phyloP scores from a whole-genome alignment of 2,888 invertebrate species.

The Sphinx pinastri region DNA sequence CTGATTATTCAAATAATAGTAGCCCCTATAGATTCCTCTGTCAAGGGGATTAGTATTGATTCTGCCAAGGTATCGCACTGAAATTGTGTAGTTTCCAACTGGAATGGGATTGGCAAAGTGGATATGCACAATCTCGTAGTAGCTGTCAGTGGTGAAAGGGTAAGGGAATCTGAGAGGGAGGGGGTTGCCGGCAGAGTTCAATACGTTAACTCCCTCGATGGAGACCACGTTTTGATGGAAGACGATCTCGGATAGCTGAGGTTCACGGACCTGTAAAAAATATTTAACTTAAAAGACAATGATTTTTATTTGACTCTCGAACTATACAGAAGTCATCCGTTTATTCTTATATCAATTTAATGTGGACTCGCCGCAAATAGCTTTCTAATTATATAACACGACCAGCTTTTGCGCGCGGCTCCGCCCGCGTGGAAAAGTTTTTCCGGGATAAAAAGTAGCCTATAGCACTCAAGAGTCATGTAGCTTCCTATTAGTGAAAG shows the following conservation, averaged over 20 bases:
- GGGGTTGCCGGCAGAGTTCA: conserved; percentile 41
- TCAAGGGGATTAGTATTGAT: conserved; percentile 72
- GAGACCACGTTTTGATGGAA: conserved; percentile 71
- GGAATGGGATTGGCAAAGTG: conserved; percentile 56
- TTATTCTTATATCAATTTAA: too few relatives aligned
- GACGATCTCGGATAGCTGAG: conserved; percentile 63
- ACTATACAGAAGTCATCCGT: too few relatives aligned
- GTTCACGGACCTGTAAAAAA: conserved; percentile 54
- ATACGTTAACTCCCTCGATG: conserved; percentile 55
- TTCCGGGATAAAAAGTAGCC: too few relatives aligned
- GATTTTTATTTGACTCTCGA: too few relatives aligned
- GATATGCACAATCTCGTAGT: conserved; percentile 66
- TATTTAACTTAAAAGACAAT: neutral
- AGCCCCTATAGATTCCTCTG: conserved; percentile 76
- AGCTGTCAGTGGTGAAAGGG: conserved; percentile 59
- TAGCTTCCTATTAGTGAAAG: too few relatives aligned
- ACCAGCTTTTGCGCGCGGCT: too few relatives aligned
- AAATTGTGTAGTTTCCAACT: conserved; percentile 62
- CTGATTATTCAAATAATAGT: conserved; percentile 59
- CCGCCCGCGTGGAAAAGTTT: too few relatives aligned
- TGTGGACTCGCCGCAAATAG: too few relatives aligned
- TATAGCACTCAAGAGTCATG: too few relatives aligned
- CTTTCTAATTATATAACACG: too few relatives aligned
- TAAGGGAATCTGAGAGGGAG: conserved; percentile 52
- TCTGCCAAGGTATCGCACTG: conserved; percentile 57